Evolutionary conservation across 2,113 vertebrate genomes (phyloP), one percentile per base, ranked within the genome.

Genomic region (Actenoides hombroni): DNA sequence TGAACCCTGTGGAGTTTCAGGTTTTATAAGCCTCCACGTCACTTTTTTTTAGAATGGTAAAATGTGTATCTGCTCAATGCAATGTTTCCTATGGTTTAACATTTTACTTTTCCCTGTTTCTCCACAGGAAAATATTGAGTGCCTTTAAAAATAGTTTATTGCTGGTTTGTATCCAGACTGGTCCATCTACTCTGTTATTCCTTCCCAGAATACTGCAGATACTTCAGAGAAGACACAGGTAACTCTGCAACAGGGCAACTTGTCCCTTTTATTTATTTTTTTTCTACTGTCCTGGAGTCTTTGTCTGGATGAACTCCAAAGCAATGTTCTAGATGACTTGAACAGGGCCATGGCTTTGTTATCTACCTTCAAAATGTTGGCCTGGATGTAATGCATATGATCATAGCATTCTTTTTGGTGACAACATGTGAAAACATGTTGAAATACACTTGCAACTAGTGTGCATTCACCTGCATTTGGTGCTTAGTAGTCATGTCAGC

Each of bases 1-100:
- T 93, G 48, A 94, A 25, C n/a, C 16, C n/a, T 48, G 16, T 71
- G 42, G 51, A 86, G 18, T 73, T 95, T 74, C n/a, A 86, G 67
- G 51, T 81, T 94, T 93, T 81, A 69, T 86, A 64, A 92, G 39
- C 13, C 26, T 78, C 75, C 88, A 16, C 9, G 86, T 67, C 12
- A 51, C 39, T 42, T 56, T 37, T 42, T 78, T 91, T 85, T 37
- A 59, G 53, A 92, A 49, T 15, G 7, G n/a, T 54, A 88, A 83
- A 85, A 86, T 35, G 0, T 39, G 53, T 83, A 81, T 86, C 46
- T 90, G 3, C 12, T 60, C 46, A 57, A 46, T 8, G 74, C 9
- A 67, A 0, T 57, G 68, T 90, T 90, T 73, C n/a, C 33, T 71
- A 0, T 12, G 3, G 20, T 71, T 86, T 92, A 2, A 1, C 16